phyloP scores from a whole-genome alignment of 2,113 vertebrate genomes.

The Peromyscus californicus region DNA sequence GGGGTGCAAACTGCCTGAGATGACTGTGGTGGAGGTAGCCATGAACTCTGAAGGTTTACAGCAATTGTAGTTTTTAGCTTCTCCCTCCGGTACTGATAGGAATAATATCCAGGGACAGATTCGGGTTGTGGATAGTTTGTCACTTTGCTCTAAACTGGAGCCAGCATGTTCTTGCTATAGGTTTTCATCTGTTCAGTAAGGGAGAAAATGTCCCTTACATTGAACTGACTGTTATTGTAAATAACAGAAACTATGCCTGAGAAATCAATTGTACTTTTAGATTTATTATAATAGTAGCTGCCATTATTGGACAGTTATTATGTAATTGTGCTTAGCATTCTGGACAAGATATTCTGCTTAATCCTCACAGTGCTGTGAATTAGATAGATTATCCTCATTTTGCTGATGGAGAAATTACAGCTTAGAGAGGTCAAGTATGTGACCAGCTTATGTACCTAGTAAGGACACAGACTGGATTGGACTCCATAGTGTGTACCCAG shows the following conservation, averaged over 20 bases:
- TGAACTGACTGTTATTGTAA: constrained; percentile 30
- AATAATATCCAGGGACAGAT: not conserved
- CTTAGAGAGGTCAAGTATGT: constrained; percentile 44
- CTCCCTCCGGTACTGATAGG: not conserved
- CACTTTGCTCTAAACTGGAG: constrained; percentile 15
- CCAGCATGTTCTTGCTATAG: constrained; percentile 40
- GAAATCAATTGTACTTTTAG: constrained; percentile 42
- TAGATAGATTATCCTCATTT: constrained; percentile 29
- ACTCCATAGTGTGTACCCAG: not conserved
- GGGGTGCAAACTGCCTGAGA: not conserved
- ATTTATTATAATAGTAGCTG: not conserved
- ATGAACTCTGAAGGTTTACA: not conserved
- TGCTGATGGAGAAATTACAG: constrained; percentile 6
- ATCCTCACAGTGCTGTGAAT: constrained; percentile 36
- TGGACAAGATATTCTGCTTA: constrained; percentile 32
- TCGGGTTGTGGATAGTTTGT: not conserved
- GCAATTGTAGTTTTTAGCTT: constrained; percentile 4
- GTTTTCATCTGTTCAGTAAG: constrained; percentile 56
- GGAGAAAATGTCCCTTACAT: not conserved
- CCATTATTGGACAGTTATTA: constrained; percentile 27
- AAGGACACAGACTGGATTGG: constrained; percentile 51
- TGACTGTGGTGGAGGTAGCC: not conserved
- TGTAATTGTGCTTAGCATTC: constrained; percentile 12
- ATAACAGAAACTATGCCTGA: constrained; percentile 36
- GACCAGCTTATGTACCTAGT: not conserved